Conservation (phyloP, 2,113 vertebrate genomes). For the Kobus ellipsiprymnus region DNA sequence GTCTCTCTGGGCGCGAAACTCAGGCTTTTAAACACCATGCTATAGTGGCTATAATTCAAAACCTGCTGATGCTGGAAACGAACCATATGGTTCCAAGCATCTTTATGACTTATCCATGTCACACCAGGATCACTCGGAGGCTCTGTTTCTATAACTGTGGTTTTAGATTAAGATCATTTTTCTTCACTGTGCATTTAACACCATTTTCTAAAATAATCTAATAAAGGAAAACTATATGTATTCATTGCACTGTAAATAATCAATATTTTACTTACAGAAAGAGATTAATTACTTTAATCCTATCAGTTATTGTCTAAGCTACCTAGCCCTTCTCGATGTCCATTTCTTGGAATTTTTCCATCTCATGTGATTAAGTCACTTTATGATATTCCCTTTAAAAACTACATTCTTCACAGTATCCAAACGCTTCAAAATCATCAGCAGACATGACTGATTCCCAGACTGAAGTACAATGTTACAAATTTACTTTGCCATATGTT, state of each 20-base stretch:
- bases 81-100: neutral
- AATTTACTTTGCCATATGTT: neutral
- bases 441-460: neutral
- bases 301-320: neutral
- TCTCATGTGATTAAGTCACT: neutral
- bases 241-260: neutral
- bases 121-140: neutral
- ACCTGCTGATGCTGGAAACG: neutral
- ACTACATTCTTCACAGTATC: neutral
- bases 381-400: conserved; percentile 6
- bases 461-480: neutral
- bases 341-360: neutral
- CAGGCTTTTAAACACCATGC: neutral
- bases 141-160: neutral
- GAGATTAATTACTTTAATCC: neutral
- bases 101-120: neutral
- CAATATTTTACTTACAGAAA: neutral
- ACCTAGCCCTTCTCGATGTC: neutral
- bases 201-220: neutral
- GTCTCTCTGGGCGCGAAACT: neutral
- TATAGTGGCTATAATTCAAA: neutral
- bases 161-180: neutral
- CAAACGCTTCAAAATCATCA: neutral
- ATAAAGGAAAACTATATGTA: neutral
- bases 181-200: neutral